These are phyloP conservation scores for Drosophila testacea DNA, from an alignment of 2,888 invertebrate species.

Conservation along the genomic window DNA sequence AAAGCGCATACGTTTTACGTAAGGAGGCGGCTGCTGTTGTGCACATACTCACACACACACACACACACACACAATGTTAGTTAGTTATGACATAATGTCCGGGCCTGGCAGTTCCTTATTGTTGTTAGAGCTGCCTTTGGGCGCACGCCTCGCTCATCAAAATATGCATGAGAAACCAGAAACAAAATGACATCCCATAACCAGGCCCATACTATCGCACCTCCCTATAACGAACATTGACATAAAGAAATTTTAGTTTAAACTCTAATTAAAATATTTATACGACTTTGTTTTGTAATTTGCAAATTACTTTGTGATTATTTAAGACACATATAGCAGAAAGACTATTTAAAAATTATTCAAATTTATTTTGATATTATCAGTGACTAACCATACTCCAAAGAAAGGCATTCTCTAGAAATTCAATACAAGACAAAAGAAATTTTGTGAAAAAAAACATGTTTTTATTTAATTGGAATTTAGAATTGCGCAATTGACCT, in stretches of 20 bases:
- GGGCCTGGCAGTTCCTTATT: slow-evolving; percentile 70
- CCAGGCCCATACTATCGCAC: slow-evolving; percentile 6
- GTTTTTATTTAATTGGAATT: no score
- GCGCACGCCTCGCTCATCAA: slow-evolving; percentile 55
- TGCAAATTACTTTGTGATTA: background rate
- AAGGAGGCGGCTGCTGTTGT: slow-evolving; percentile 65
- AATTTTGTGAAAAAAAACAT: no score
- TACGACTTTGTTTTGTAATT: background rate
- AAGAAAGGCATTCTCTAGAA: no score
- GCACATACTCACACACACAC: slow-evolving; percentile 22
- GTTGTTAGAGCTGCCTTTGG: slow-evolving; percentile 45
- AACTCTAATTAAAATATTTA: background rate
- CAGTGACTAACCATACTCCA: no score
- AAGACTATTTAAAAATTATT: no score
- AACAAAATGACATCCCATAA: slow-evolving; percentile 29
- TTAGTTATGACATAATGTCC: slow-evolving; percentile 72
- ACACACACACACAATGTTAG: slow-evolving; percentile 6
- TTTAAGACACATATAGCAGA: no score
- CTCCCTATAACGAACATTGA: background rate
- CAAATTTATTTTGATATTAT: no score
- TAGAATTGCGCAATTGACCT: no score
- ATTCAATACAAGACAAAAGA: no score
- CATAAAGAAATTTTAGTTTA: background rate
- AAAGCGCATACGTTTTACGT: slow-evolving; percentile 74
- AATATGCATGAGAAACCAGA: slow-evolving; percentile 49